phyloP scores from a whole-genome alignment of 2,113 vertebrate species.

The Bambusicola thoracicus region DNA sequence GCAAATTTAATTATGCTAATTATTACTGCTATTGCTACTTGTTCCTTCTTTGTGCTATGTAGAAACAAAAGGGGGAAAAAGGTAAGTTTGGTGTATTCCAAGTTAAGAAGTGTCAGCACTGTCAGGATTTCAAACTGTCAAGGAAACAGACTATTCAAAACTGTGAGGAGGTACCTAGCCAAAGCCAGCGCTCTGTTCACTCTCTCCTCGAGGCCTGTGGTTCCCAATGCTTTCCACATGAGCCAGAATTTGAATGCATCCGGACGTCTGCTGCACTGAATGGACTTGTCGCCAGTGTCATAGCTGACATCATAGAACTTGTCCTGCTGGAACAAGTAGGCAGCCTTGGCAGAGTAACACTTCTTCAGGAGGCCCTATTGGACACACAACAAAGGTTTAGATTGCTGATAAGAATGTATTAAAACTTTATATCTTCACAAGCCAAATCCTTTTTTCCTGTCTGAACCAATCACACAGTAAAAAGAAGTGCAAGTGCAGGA shows the following conservation, averaged over 20 bases:
- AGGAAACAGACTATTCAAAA: background rate
- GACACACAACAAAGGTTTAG: background rate
- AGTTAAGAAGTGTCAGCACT: background rate
- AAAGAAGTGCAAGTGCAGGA: background rate
- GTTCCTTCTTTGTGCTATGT: background rate
- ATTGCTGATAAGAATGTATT: background rate
- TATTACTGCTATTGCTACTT: background rate
- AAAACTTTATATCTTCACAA: background rate
- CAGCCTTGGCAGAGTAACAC: slow-evolving; percentile 82
- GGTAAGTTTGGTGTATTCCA: background rate
- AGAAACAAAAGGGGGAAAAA: background rate
- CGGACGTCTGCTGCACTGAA: slow-evolving; percentile 87
- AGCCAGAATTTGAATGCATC: slow-evolving; percentile 90
- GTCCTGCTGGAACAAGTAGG: slow-evolving; percentile 88
- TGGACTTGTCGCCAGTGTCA: slow-evolving; percentile 87
- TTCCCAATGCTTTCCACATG: slow-evolving; percentile 88
- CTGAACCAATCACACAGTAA: background rate
- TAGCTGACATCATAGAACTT: slow-evolving; percentile 88
- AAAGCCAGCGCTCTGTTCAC: slow-evolving; percentile 84
- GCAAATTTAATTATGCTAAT: background rate
- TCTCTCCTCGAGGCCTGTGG: slow-evolving; percentile 82
- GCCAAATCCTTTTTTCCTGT: background rate
- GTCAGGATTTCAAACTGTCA: background rate
- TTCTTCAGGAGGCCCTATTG: slow-evolving; percentile 81
- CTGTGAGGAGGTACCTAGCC: slow-evolving; percentile 72